Evolutionary conservation across 2,113 vertebrate species (phyloP), one percentile per base, ranked within the genome.

Genomic region (Rissa tridactyla): DNA sequence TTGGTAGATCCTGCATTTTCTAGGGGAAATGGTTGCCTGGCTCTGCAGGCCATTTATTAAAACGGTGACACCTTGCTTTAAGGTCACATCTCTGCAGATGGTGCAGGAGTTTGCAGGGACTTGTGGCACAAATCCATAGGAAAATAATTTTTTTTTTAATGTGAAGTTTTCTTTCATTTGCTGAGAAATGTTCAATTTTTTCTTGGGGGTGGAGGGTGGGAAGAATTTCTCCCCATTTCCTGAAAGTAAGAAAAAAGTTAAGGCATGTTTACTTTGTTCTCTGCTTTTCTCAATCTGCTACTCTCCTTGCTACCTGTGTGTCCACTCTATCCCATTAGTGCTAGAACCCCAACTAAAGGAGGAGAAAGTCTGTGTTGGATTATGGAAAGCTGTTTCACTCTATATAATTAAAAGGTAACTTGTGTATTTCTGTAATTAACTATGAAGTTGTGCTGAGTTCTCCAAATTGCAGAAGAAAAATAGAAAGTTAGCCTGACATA

Each of bases 351-450:
- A 94, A 52, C 96, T 96, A 94, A 97, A 95, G 95, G 90, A 96
- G 82, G 92, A 97, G 82, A 97, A 94, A 97, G 66, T 90, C 95
- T 96, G 87, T 97, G 95, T 96, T 96, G 96, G 95, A 96, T 94
- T 94, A 64, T 96, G 94, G 95, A 93, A 94, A 96, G 92, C 95
- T 96, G 95, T 93, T 97, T 92, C 94, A 94, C 95, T 96, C 95
- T 97, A 9, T 90, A 55, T 76, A 93, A 94, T 92, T 94, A 64
- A 96, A 97, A 97, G 96, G 95, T 96, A 96, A 97, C 66, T 96
- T 27, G 1, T 85, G 90, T 80, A 72, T 97, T 96, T 97, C 75
- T 95, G 70, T 96, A 89, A 92, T 71, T 95, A 91, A 78, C 47
- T 92, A 14, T 90, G 61, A 83, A 93, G 80, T 90, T 91, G 52